phyloP scores from a whole-genome alignment of 2,113 vertebrate species.

The Petrocephalus zakoni region DNA sequence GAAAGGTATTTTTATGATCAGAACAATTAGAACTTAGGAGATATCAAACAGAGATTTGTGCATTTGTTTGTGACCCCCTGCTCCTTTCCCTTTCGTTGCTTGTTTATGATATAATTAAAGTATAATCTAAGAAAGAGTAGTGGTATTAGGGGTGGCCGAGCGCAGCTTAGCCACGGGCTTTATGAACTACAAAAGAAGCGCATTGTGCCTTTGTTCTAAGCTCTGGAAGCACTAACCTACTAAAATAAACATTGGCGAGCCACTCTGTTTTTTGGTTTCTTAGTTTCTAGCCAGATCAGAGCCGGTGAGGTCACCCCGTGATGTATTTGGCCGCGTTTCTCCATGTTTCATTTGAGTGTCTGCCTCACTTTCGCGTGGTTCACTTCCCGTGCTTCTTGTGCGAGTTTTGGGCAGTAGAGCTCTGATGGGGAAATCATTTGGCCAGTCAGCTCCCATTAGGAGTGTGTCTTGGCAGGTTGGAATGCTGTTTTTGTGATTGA shows the following conservation, averaged over 20 bases:
- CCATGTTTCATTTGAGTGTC: conserved; percentile 30
- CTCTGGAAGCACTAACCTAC: conserved; percentile 40
- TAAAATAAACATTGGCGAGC: conserved; percentile 51
- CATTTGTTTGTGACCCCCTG: conserved; percentile 32
- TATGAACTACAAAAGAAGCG: conserved; percentile 31
- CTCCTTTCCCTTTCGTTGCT: conserved; percentile 29
- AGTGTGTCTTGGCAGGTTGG: neutral
- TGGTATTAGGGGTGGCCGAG: conserved; percentile 39
- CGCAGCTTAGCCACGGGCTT: conserved; percentile 37
- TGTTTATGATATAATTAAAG: conserved; percentile 39
- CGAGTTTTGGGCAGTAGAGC: neutral
- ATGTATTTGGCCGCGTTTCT: conserved; percentile 32
- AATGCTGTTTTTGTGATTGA: neutral
- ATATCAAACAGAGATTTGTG: conserved; percentile 33
- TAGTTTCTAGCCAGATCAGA: neutral
- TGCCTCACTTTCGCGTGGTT: neutral
- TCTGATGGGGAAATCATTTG: conserved; percentile 49
- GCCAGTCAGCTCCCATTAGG: conserved; percentile 49
- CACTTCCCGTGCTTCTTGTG: neutral
- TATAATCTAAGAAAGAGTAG: conserved; percentile 43
- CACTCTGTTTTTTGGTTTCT: conserved; percentile 19
- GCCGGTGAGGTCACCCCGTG: conserved; percentile 15
- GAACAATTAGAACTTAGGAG: conserved; percentile 62
- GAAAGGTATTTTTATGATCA: conserved; percentile 63
- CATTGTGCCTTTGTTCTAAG: conserved; percentile 40